These are phyloP conservation scores for Apogon talboti DNA, from an alignment of 2,797 vertebrate species.

Conservation along the genomic window DNA sequence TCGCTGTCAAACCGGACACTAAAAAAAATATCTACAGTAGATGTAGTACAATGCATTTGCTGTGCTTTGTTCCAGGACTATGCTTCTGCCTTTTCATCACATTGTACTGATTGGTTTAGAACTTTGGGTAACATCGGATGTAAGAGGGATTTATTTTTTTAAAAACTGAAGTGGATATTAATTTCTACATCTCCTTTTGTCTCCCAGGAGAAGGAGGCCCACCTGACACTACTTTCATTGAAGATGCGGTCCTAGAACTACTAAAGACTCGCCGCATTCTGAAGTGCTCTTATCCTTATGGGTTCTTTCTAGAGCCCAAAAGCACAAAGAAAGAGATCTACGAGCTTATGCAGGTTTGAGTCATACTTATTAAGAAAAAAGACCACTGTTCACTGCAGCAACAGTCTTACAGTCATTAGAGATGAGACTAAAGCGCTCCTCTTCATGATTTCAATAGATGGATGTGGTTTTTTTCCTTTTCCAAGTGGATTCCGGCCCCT, in stretches of 20 bases:
- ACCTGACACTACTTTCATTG: slow-evolving; percentile 98
- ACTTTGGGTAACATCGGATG: slow-evolving; percentile 11
- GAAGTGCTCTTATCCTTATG: slow-evolving; percentile 99
- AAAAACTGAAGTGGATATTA: slow-evolving; percentile 12
- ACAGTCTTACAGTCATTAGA: slow-evolving; percentile 45
- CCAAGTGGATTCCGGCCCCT: neutral
- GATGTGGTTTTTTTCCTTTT: too few species aligned
- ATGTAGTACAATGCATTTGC: slow-evolving; percentile 11
- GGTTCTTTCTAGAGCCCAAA: slow-evolving; percentile 98
- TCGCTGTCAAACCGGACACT: neutral
- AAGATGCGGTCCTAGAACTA: slow-evolving; percentile 97
- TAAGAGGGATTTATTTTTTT: slow-evolving; percentile 2
- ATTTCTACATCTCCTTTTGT: slow-evolving; percentile 27
- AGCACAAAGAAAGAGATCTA: slow-evolving; percentile 99
- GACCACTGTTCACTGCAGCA: slow-evolving; percentile 44
- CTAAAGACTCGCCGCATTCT: slow-evolving; percentile 97
- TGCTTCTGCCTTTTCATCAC: slow-evolving; percentile 6
- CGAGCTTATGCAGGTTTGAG: slow-evolving; percentile 97
- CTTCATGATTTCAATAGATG: slow-evolving; percentile 20
- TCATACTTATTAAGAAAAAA: slow-evolving; percentile 47
- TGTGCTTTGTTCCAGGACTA: slow-evolving; percentile 16
- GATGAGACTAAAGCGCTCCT: slow-evolving; percentile 35
- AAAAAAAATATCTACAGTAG: neutral
- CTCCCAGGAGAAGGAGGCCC: slow-evolving; percentile 90
- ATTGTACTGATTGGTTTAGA: slow-evolving; percentile 10